Evolutionary conservation across 2,888 invertebrate species (phyloP).

Genomic region (Camptogramma bilineatum): DNA sequence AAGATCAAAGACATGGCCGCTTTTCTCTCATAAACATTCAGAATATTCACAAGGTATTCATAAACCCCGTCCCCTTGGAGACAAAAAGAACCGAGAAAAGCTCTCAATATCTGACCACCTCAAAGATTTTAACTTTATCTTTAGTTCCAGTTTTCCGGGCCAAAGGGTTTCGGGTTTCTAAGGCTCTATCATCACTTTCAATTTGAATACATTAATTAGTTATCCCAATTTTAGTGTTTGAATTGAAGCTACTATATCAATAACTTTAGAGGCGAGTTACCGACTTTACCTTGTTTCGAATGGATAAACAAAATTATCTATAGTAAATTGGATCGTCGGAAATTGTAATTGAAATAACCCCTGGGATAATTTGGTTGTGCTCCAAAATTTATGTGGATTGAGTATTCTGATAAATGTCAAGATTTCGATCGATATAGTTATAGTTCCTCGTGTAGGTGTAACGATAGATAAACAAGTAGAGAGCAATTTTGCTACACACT

Average conservation of each 20-base stretch:
- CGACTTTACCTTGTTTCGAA: conserved; percentile 12
- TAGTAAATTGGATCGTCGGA: conserved; percentile 15
- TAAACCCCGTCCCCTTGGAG: conserved; percentile 18
- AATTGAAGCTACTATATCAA: conserved; percentile 23
- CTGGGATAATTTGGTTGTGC: conserved; percentile 6
- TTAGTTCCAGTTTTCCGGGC: conserved; percentile 21
- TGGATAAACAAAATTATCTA: conserved; percentile 21
- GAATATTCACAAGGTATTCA: conserved; percentile 24
- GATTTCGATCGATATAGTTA: no score
- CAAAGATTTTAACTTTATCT: conserved; percentile 29
- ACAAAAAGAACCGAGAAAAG: conserved; percentile 24
- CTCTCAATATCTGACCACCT: conserved; percentile 24
- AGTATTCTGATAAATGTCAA: not conserved
- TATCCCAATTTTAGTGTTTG: conserved; percentile 26
- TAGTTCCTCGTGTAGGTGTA: no score
- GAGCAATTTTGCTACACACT: no score
- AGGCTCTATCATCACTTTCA: conserved; percentile 23
- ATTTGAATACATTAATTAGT: conserved; percentile 32
- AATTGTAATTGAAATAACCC: conserved; percentile 7
- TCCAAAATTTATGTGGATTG: not conserved
- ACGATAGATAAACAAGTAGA: no score
- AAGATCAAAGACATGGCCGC: conserved; percentile 19
- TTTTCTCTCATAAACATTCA: conserved; percentile 16
- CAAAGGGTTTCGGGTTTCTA: conserved; percentile 18
- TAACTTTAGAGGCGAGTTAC: conserved; percentile 5